Evolutionary conservation across 1,140 invertebrate species (phyloP).

Genomic region (Aporrectodea caliginosa): DNA sequence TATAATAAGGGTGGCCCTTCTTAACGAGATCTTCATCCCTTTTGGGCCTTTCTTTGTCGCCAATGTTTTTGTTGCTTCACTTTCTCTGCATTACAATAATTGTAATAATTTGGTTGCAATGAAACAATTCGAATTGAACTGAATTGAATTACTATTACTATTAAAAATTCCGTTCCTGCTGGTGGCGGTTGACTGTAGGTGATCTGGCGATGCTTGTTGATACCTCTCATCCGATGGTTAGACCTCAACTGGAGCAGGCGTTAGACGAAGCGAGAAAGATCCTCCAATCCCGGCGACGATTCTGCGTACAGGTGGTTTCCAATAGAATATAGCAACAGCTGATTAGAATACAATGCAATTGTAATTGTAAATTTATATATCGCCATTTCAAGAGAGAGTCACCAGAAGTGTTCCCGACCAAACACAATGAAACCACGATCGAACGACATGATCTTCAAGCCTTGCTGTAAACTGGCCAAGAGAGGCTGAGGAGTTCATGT

Average conservation of each 20-base stretch:
- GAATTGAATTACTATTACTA: background rate
- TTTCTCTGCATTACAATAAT: background rate
- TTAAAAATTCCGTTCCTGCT: background rate
- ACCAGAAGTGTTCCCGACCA: background rate
- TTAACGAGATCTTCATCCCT: background rate
- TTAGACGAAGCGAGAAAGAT: constrained; percentile 29
- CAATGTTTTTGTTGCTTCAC: no score
- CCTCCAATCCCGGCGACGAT: constrained; percentile 26
- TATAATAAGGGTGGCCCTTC: background rate
- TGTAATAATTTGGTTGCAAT: background rate
- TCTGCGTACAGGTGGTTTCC: constrained; percentile 28
- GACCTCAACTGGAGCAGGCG: constrained; percentile 27
- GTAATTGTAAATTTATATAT: background rate
- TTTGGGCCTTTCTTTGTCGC: no score
- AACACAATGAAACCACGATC: background rate
- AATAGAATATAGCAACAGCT: background rate
- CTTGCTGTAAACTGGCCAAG: background rate
- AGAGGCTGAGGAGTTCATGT: no score
- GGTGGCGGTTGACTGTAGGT: constrained; percentile 3
- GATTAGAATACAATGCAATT: background rate
- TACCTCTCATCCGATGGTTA: constrained; percentile 33
- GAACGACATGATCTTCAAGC: background rate
- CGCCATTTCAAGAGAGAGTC: no score
- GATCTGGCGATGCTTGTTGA: constrained; percentile 33
- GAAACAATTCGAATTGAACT: background rate